These are phyloP conservation scores for Miniopterus natalensis DNA, from an alignment of 2,113 vertebrate genomes.

Conservation along the genomic window DNA sequence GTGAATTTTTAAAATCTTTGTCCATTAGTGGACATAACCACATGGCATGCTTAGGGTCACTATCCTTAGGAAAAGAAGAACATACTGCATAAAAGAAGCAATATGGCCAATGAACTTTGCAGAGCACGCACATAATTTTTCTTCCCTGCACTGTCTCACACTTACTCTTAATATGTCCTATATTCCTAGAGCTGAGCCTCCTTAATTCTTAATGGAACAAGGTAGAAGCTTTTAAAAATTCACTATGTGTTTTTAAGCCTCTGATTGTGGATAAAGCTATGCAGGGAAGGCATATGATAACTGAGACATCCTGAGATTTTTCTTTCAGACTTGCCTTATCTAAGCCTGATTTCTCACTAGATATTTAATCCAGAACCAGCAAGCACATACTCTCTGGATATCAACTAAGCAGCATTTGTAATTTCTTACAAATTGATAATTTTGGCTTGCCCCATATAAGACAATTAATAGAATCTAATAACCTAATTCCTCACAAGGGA, in stretches of 20 bases:
- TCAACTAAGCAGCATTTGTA: neutral
- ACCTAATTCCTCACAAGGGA: constrained; percentile 4
- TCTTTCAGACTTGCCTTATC: neutral
- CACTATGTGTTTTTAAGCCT: neutral
- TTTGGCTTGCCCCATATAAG: neutral
- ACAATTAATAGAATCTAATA: constrained; percentile 24
- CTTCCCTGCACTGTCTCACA: neutral
- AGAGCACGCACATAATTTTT: neutral
- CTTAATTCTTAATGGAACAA: constrained; percentile 18
- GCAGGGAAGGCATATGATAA: neutral
- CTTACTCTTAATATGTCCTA: neutral
- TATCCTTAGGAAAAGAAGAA: constrained; percentile 31
- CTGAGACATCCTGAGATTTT: constrained; percentile 22
- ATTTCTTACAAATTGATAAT: constrained; percentile 26
- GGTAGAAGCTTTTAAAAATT: neutral
- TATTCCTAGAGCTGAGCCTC: constrained; percentile 35
- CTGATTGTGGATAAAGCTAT: neutral
- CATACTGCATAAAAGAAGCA: neutral
- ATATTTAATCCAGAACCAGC: neutral
- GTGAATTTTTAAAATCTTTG: neutral
- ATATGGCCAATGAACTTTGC: neutral
- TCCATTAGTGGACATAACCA: neutral
- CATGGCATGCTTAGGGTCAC: neutral
- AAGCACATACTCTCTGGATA: neutral
- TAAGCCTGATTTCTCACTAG: constrained; percentile 5